These are phyloP conservation scores for Anhinga anhinga DNA, from an alignment of 2,113 vertebrate genomes.

Conservation along the genomic window DNA sequence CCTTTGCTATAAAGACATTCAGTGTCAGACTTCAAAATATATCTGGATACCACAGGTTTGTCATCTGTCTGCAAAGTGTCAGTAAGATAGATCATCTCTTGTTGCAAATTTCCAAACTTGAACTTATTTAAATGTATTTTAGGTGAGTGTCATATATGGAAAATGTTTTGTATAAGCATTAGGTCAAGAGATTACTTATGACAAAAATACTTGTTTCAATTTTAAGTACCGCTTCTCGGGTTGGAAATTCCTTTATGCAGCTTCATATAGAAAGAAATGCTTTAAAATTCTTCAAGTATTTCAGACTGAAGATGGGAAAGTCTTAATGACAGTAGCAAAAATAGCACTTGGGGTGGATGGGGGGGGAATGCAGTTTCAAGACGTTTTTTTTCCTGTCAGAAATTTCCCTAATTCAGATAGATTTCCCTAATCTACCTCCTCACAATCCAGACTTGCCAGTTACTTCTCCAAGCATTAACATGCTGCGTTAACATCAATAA, in stretches of 20 bases:
- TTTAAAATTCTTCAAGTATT: background rate
- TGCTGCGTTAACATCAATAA: background rate
- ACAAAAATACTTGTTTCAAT: constrained; percentile 44
- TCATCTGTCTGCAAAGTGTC: background rate
- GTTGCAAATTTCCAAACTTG: background rate
- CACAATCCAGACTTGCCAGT: background rate
- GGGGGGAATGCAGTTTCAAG: background rate
- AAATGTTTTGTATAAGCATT: constrained; percentile 31
- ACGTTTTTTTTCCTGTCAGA: background rate
- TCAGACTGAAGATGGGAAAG: background rate
- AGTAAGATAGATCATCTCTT: background rate
- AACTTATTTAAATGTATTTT: background rate
- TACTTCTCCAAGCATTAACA: background rate
- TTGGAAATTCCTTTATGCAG: constrained; percentile 39
- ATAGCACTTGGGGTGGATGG: background rate
- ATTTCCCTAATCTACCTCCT: background rate
- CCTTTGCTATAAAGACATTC: background rate
- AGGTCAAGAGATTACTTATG: constrained; percentile 11
- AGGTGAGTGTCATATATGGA: background rate
- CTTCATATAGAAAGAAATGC: constrained; percentile 4
- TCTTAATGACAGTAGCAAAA: background rate
- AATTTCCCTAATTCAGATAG: background rate
- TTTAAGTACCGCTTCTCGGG: background rate
- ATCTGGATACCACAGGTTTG: background rate
- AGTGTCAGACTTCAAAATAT: background rate